Evolutionary conservation across 35 echinoderm and acorn worm genomes (phyloP).

Genomic region (Strongylocentrotus purpuratus): DNA sequence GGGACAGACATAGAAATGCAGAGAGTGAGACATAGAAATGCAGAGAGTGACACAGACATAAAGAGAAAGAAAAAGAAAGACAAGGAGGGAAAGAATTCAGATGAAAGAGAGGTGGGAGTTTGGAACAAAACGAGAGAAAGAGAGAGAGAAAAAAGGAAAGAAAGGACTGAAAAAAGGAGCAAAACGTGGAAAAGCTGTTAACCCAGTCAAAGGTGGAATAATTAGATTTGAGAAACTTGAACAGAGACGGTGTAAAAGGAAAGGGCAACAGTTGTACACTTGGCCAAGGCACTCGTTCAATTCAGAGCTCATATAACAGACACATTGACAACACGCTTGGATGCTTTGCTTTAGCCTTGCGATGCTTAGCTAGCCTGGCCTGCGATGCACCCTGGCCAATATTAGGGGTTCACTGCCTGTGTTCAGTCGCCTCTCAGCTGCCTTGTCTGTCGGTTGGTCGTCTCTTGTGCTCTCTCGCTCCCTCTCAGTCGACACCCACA

Average conservation of each 20-base stretch:
- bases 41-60: background rate
- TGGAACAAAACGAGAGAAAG: background rate
- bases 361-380: background rate
- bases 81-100: background rate
- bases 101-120: background rate
- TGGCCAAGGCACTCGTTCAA: background rate
- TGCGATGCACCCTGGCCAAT: background rate
- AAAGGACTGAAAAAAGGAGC: background rate
- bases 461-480: background rate
- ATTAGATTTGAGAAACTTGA: background rate
- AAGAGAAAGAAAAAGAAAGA: background rate
- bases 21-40: background rate
- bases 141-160: background rate
- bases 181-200: background rate
- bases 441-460: background rate
- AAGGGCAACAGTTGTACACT: conserved; percentile 20
- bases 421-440: conserved; percentile 10
- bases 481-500: background rate
- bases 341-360: background rate
- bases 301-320: background rate
- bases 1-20: background rate
- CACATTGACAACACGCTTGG: conserved; percentile 29
- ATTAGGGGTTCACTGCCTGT: background rate
- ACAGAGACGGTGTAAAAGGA: background rate
- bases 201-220: background rate